Evolutionary conservation across 2,113 vertebrate species (phyloP), one percentile per base, ranked within the genome.

Genomic region (Cyprinodon variegatus): DNA sequence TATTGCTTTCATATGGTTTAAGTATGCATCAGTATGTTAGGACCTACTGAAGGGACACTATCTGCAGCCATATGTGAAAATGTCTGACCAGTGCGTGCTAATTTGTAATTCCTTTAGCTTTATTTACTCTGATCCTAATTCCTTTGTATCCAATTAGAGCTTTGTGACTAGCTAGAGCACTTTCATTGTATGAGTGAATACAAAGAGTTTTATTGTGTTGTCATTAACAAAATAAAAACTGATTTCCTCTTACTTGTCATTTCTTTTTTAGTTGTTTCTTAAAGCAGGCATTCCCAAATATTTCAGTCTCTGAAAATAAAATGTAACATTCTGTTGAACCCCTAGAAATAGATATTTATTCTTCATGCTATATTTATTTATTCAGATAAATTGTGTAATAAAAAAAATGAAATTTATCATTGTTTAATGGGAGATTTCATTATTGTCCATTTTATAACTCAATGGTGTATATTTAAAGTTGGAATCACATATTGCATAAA

Each of bases 141-240:
- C 20, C 38, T 68, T 43, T 72, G 61, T 79, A 48, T 68, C 6
- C 61, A n/a, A 65, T 61, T 72, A 57, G 20, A 83, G 72, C 78
- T 83, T 86, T 81, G 78, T 74, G 43, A 81, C 60, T 65, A 22
- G 3, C 20, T 61, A 63, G 20, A 77, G 41, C 46, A 22, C 50
- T 39, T 13, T 67, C 13, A 46, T 46, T 74, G 62, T 73, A 43
- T 39, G 40, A 63, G 20, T 22, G 46, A 63, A 77, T 64, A 64
- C 45, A 1, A 22, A 68, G 45, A 11, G 68, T 40, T 78, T 37
- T 53, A 70, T 82, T 75, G 59, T 79, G 68, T 38, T 76, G 46
- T 70, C 57, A 71, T 5, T 60, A 61, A 74, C 70, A n/a, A 76
- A 84, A 82, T 78, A 68, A 84, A 89, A 12, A 11, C 3, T n/a